Evolutionary conservation across 2,113 vertebrate genomes (phyloP), one percentile per base, ranked within the genome.

Genomic region (Acrocephalus arundinaceus): DNA sequence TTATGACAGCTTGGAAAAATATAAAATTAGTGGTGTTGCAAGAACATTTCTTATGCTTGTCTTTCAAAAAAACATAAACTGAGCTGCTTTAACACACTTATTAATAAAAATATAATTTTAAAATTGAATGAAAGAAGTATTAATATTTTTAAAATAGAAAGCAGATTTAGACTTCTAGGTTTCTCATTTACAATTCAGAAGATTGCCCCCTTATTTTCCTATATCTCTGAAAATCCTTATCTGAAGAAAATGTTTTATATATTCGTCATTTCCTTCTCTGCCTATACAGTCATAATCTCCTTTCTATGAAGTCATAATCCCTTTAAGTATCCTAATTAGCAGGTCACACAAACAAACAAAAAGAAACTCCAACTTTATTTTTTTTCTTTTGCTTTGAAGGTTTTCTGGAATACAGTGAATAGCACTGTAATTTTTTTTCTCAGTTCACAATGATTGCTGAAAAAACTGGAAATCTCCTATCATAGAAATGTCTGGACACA

Each of bases 111-210:
- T 18, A 35, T 62, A 49, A 83, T 84, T 90, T 81, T 10, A 51
- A 93, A 94, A 74, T 35, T n/a, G 35, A 88, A 90, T 63, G 45
- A 89, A 95, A 86, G 15, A 24, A 68, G 17, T 33, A 28, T 41
- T 11, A 90, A 14, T 85, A 35, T 80, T 93, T 66, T 85, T 80
- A 85, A 93, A 94, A 85, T 20, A 77, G 35, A 94, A 90, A 67
- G 4, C 21, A 84, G 28, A 74, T 87, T 89, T 55, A 82, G 28
- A 52, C 14, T 31, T 92, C 33, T 65, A 46, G 24, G 33, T 75
- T 37, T 87, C 13, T 41, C 12, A 48, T 85, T 91, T 96, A 75
- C 57, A 85, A 31, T 20, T 65, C 20, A 85, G 22, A 85, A 43
- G 2, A 4, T 51, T 65, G 13, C 19, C 90, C 13, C 11, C 13